Evolutionary conservation across 2,797 vertebrate species (phyloP).

Genomic region (Intellagama lesueurii): DNA sequence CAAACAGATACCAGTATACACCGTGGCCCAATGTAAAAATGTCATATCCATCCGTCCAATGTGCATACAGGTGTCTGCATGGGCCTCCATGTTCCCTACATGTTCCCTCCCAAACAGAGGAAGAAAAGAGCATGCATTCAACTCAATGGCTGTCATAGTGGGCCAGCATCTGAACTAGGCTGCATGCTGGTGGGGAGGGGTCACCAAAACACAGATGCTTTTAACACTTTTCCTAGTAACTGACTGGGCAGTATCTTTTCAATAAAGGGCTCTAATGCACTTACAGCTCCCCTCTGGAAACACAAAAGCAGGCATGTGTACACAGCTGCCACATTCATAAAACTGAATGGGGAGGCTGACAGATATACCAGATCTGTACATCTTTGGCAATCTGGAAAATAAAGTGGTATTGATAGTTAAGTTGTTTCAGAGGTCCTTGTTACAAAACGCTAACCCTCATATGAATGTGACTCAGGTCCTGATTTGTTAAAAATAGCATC

Average conservation of each 20-base stretch:
- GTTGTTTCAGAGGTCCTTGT: slow-evolving; percentile 74
- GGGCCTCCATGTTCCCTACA: no score
- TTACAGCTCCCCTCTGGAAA: slow-evolving; percentile 2
- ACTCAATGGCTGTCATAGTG: background rate
- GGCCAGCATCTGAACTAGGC: slow-evolving; percentile 40
- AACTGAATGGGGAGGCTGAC: background rate
- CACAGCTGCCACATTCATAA: background rate
- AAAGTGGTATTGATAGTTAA: slow-evolving; percentile 80
- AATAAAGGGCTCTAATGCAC: background rate
- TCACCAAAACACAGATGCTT: slow-evolving; percentile 51
- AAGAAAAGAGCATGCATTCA: background rate
- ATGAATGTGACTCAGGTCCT: slow-evolving; percentile 60
- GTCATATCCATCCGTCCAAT: background rate
- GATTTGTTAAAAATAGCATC: slow-evolving; percentile 66
- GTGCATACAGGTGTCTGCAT: background rate
- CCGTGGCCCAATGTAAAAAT: background rate
- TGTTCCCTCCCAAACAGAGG: background rate
- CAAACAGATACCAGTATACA: background rate
- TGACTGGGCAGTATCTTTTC: no score
- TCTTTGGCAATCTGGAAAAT: slow-evolving; percentile 46
- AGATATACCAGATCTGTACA: background rate
- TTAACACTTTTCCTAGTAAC: slow-evolving; percentile 42
- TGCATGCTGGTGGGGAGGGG: slow-evolving; percentile 15
- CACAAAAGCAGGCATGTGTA: background rate
- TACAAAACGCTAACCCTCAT: slow-evolving; percentile 52